Conservation (phyloP, 2,888 invertebrate genomes). For the Caenorhabditis sp. region DNA sequence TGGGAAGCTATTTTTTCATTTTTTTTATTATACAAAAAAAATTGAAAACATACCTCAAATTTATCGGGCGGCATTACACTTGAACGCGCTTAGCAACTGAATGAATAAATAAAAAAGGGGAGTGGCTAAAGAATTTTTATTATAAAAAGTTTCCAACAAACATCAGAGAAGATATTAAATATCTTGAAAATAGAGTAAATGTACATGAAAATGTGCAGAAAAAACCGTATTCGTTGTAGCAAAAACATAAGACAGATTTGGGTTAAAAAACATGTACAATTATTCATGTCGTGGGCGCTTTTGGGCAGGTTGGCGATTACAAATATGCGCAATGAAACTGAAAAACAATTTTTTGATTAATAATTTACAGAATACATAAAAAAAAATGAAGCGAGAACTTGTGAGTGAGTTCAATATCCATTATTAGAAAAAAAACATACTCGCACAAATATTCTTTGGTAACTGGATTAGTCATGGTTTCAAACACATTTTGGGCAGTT, state of each 20-base stretch:
- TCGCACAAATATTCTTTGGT: constrained; percentile 46
- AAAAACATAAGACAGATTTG: not conserved
- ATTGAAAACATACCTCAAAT: not conserved
- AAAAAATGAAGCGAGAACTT: no score
- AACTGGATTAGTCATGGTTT: constrained; percentile 67
- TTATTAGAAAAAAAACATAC: constrained; percentile 13
- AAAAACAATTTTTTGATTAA: no score
- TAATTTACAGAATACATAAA: no score
- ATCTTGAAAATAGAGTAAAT: not conserved
- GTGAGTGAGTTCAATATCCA: not conserved
- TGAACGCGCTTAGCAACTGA: not conserved
- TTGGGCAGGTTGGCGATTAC: not conserved
- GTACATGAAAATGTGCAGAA: not conserved
- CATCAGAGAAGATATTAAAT: not conserved
- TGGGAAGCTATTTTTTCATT: constrained; percentile 52
- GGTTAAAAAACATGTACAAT: not conserved
- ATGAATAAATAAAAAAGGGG: not conserved
- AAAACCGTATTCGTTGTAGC: not conserved
- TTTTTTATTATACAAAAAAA: not conserved
- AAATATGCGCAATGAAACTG: not conserved
- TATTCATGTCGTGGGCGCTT: not conserved
- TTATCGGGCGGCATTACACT: not conserved
- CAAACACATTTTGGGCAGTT: constrained; percentile 78
- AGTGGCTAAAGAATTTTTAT: not conserved
- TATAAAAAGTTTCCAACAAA: not conserved